These are phyloP conservation scores for Caradrina kadenii DNA, from an alignment of 2,888 invertebrate genomes.

Conservation along the genomic window DNA sequence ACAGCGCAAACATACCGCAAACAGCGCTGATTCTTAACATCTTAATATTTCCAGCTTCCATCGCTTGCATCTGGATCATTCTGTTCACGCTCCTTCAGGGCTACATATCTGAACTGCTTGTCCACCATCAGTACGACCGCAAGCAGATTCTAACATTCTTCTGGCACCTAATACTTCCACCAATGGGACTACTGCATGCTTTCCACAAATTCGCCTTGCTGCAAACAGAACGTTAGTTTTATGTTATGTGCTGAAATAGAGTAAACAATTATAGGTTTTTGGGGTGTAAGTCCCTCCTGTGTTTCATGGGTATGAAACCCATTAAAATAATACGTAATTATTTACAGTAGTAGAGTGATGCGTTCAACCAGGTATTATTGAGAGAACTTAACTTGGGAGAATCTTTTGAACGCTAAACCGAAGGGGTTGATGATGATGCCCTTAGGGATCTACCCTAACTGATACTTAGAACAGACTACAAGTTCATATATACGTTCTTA, in stretches of 20 bases:
- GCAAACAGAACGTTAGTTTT: conserved; percentile 78
- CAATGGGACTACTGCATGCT: conserved; percentile 81
- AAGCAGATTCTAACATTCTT: conserved; percentile 72
- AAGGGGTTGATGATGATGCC: too few species aligned
- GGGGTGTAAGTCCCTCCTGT: not conserved
- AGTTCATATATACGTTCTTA: too few species aligned
- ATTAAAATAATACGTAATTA: not conserved
- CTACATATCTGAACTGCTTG: conserved; percentile 80
- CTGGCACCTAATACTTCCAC: conserved; percentile 78
- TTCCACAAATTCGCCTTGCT: conserved; percentile 82
- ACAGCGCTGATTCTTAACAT: not conserved
- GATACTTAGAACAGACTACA: too few species aligned
- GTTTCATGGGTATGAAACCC: not conserved
- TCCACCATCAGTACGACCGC: conserved; percentile 78
- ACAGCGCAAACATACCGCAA: too few species aligned
- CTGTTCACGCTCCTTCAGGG: conserved; percentile 80
- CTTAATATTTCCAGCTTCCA: conserved; percentile 68
- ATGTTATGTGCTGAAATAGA: not conserved
- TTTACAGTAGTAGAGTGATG: too few species aligned
- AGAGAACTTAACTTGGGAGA: not conserved
- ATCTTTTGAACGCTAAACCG: not conserved
- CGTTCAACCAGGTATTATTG: not conserved
- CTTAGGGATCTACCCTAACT: too few species aligned
- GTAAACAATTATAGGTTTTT: not conserved
- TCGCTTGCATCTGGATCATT: conserved; percentile 80